These are phyloP conservation scores for Adelosebastes latens DNA, from an alignment of 2,797 vertebrate genomes.

Conservation along the genomic window DNA sequence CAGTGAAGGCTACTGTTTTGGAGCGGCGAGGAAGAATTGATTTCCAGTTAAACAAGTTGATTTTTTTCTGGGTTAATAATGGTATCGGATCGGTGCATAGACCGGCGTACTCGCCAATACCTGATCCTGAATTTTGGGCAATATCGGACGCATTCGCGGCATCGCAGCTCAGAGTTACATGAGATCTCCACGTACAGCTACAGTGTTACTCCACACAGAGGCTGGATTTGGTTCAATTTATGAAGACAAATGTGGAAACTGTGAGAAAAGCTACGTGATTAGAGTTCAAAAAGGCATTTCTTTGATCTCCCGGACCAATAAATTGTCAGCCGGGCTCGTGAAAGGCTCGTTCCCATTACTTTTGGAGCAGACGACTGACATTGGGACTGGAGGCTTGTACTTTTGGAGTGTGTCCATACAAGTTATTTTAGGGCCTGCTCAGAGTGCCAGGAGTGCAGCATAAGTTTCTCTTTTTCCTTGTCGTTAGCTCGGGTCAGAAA, in stretches of 20 bases:
- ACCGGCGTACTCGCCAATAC: too few species aligned
- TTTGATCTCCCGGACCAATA: constrained; percentile 57
- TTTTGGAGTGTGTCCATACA: constrained; percentile 56
- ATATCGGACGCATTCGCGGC: too few species aligned
- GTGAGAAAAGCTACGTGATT: constrained; percentile 26
- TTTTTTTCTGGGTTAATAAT: too few species aligned
- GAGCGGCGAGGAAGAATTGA: too few species aligned
- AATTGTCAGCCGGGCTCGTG: constrained; percentile 33
- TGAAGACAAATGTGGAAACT: constrained; percentile 52
- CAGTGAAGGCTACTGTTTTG: too few species aligned
- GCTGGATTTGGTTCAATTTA: constrained; percentile 31
- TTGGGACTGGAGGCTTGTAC: constrained; percentile 33
- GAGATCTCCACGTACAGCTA: constrained; percentile 11
- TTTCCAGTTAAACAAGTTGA: too few species aligned
- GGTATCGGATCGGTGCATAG: too few species aligned
- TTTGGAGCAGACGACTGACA: constrained; percentile 57
- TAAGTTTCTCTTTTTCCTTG: constrained; percentile 64
- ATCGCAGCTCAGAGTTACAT: constrained; percentile 2
- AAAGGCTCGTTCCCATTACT: constrained; percentile 46
- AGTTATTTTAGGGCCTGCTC: constrained; percentile 70
- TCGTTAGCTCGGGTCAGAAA: constrained; percentile 67
- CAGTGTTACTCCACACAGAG: constrained; percentile 9
- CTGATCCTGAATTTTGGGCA: too few species aligned
- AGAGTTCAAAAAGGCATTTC: constrained; percentile 52
- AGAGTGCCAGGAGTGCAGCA: constrained; percentile 45